Evolutionary conservation across 1,140 invertebrate genomes (phyloP), one percentile per base, ranked within the genome.

Genomic region (Drosophila repleta): DNA sequence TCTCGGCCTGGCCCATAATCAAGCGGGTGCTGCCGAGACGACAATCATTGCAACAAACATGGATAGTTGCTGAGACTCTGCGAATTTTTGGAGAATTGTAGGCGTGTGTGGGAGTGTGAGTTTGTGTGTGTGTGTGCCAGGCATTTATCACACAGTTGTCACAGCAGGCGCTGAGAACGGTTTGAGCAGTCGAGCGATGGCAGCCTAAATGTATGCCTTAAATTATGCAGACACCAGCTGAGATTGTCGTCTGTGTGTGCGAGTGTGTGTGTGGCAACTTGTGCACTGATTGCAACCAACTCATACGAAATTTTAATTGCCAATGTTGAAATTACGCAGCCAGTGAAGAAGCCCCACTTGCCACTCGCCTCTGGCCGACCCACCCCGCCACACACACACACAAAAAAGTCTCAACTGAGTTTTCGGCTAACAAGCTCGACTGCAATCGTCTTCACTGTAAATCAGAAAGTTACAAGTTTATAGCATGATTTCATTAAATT

Each of bases 241-340:
- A 88, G 83, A 83, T 88, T 88, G 83, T 79, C 72, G 79, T 72
- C 71, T 53, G 45, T 20, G 13, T 39, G 10, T 49, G 1, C 32
- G 20, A 26, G 45, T 70, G 57, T 65, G 62, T 56, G 45, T 62
- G 46, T 79, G 66, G 71, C 79, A 88, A 83, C 76, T 88, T 79
- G 57, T 76, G 84, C 79, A 72, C 83, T 88, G 84, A 88, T 88
- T 88, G 83, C 83, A 79, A 74, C 76, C 83, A 88, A 89, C 83
- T 88, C 83, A 89, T 88, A 89, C 84, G 75, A 88, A 88, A 88
- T 88, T 89, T 88, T 88, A 88, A 88, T 88, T 88, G 84, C 79
- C 83, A 83, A 89, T 88, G 83, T 71, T 74, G 76, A 83, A 88
- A 83, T 88, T 88, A 87, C 83, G 76, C 72, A 87, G 79, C 72